phyloP scores from a whole-genome alignment of 2,797 vertebrate species.

The Adrianichthys oophorus region DNA sequence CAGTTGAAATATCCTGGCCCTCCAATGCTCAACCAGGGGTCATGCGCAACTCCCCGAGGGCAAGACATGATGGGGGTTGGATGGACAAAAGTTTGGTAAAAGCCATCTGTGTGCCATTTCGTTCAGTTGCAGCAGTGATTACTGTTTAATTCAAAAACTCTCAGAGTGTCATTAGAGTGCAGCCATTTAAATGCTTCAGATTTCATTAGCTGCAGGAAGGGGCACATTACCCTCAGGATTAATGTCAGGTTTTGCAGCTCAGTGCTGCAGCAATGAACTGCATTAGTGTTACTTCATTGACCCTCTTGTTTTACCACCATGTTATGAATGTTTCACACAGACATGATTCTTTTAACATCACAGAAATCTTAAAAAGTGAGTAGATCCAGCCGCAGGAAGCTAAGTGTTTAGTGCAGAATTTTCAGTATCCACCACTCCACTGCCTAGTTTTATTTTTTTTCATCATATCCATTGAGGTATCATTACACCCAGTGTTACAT shows the following conservation, averaged over 20 bases:
- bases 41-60: slow-evolving; percentile 63
- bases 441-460: slow-evolving; percentile 34
- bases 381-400: slow-evolving; percentile 28
- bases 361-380: slow-evolving; percentile 45
- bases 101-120: slow-evolving; percentile 85
- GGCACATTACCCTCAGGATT: slow-evolving; percentile 82
- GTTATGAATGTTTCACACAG: slow-evolving; percentile 59
- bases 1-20: slow-evolving; percentile 31
- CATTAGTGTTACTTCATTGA: slow-evolving; percentile 68
- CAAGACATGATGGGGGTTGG: slow-evolving; percentile 53
- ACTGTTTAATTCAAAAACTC: slow-evolving; percentile 82
- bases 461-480: slow-evolving; percentile 36
- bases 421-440: slow-evolving; percentile 31
- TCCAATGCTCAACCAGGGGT: slow-evolving; percentile 62
- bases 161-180: slow-evolving; percentile 79
- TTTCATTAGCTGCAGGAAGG: slow-evolving; percentile 83
- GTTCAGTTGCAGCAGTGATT: slow-evolving; percentile 71
- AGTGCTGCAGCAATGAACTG: slow-evolving; percentile 60
- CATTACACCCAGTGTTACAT: slow-evolving; percentile 49
- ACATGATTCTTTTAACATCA: slow-evolving; percentile 53
- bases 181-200: slow-evolving; percentile 80
- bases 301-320: slow-evolving; percentile 72
- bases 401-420: slow-evolving; percentile 39
- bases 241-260: slow-evolving; percentile 77
- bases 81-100: slow-evolving; percentile 63